Conservation (phyloP, 2,113 vertebrate species). For the Rhombomys opimus region DNA sequence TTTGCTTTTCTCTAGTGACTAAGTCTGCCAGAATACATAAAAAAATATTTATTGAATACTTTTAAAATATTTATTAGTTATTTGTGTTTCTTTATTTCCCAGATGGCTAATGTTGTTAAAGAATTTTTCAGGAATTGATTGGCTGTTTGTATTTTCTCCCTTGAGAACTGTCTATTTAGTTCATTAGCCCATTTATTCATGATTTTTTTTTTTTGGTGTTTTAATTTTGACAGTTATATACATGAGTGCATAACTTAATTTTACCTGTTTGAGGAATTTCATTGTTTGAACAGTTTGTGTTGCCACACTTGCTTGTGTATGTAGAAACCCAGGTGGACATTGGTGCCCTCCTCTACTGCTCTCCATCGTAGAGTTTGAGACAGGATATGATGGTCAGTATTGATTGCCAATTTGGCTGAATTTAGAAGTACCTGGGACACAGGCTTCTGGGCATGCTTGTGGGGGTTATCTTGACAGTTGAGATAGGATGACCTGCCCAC, state of each 20-base stretch:
- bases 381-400: background rate
- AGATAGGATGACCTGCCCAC: background rate
- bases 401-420: background rate
- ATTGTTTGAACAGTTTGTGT: background rate
- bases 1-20: background rate
- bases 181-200: background rate
- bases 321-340: background rate
- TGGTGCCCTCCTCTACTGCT: background rate
- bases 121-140: background rate
- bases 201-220: background rate
- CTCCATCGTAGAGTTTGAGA: background rate
- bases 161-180: background rate
- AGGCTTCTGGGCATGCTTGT: background rate
- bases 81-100: background rate
- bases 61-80: background rate
- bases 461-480: background rate
- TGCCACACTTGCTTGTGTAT: background rate
- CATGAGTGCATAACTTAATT: background rate
- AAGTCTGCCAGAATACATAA: too few species aligned
- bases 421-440: background rate
- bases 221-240: background rate
- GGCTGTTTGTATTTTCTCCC: background rate
- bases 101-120: background rate
- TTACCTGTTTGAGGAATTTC: background rate
- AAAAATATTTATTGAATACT: background rate